Evolutionary conservation across 2,888 invertebrate genomes (phyloP), one percentile per base, ranked within the genome.

Genomic region (Epistrophella euchroma): DNA sequence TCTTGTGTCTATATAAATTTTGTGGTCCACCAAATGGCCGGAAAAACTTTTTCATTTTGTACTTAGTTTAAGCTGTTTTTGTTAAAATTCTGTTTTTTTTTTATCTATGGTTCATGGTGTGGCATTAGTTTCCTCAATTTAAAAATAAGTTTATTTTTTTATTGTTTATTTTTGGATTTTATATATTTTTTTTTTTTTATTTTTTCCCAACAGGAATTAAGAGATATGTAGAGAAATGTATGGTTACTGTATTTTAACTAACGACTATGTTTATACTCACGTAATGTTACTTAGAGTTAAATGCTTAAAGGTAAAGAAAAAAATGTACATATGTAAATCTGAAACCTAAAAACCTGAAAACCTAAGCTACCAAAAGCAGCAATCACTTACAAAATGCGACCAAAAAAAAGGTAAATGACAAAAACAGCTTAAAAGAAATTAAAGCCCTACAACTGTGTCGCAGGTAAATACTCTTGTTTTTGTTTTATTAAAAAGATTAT

Each of bases 11-110:
- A 32, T 70, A 81, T 81, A 80, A 52, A 80, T 80, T 80, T 60
- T 76, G 81, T 70, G 85, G 85, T 81, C 73, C 74, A 71, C 84
- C 75, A 71, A 84, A 84, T 79, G 68, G 74, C 74, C 79, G 74
- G 79, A 70, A 71, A 77, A 84, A 84, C 50, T 84, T 84, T 79
- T n/a, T 81, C 73, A 77, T 81, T 86, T 47, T 47, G 47, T 35
- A 66, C 62, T 70, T 77, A 86, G 85, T 86, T 86, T 81, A 81
- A 81, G 81, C 81, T 86, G 85, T 77, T 86, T 86, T 70, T 73
- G 77, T 86, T 86, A 28, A 73, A 86, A 81, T 77, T 81, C 56
- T 58, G 28, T 56, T 17, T 32, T 32, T 32, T 13, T 60, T 60
- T 2, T 35, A 37, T 58, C 64, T 58, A 70, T 77, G 66, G 40